Conservation (phyloP, 2,888 invertebrate species). For the Spodoptera littoralis region DNA sequence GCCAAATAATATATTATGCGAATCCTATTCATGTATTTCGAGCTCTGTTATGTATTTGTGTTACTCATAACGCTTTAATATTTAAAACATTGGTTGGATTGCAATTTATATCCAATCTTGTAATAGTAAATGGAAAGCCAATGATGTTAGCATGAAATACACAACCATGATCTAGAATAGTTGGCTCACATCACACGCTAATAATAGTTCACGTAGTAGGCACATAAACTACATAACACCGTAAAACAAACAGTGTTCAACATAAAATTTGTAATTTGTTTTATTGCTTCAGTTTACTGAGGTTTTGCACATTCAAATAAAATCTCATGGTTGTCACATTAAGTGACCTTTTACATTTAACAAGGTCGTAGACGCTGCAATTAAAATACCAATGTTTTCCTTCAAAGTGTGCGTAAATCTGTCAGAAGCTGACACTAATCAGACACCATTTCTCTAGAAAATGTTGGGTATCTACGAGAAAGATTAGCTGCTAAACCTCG, state of each 20-base stretch:
- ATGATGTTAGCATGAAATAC: conserved; percentile 47
- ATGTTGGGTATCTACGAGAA: conserved; percentile 36
- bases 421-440: conserved; percentile 35
- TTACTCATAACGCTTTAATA: no score
- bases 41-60: no score
- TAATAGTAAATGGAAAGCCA: conserved; percentile 35
- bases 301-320: conserved; percentile 11
- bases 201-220: conserved; percentile 58
- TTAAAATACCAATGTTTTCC: conserved; percentile 43
- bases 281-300: conserved; percentile 42
- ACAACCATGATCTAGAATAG: conserved; percentile 64
- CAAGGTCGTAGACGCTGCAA: conserved; percentile 45
- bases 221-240: conserved; percentile 53
- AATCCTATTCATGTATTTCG: no score
- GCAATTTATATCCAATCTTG: conserved; percentile 16
- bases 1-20: no score
- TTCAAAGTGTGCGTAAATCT: conserved; percentile 34
- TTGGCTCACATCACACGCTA: conserved; percentile 63
- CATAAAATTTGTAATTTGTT: conserved; percentile 45
- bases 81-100: background rate
- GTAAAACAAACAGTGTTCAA: conserved; percentile 54
- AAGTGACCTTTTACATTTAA: conserved; percentile 45
- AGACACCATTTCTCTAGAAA: conserved; percentile 37
- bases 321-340: conserved; percentile 22
- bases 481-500: conserved; percentile 40